phyloP scores from a whole-genome alignment of 2,113 vertebrate species.

The Melanerpes formicivorus region DNA sequence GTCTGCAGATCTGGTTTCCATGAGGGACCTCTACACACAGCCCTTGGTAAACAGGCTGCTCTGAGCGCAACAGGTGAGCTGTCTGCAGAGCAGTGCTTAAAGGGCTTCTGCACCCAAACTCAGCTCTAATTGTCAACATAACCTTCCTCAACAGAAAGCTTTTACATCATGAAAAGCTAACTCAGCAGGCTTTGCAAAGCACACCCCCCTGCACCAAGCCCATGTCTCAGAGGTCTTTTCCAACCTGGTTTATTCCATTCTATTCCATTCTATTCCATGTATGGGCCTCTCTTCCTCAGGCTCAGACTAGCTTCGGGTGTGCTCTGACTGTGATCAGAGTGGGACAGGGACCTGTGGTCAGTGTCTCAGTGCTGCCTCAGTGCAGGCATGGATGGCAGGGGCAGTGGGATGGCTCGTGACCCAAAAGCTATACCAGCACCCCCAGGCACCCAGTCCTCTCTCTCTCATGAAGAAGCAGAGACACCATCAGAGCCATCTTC shows the following conservation, averaged over 20 bases:
- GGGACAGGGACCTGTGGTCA: neutral
- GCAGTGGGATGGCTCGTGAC: neutral
- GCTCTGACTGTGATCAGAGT: rapidly evolving
- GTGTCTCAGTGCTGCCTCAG: rapidly evolving
- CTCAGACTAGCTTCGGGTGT: neutral
- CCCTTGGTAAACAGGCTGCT: no score
- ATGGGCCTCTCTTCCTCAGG: neutral
- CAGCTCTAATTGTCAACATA: neutral
- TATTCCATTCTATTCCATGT: no score
- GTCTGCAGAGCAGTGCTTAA: neutral
- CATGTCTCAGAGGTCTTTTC: no score
- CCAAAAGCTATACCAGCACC: rapidly evolving
- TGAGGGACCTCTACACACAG: neutral
- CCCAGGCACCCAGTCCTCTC: neutral
- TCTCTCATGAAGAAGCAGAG: rapidly evolving
- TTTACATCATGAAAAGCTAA: neutral
- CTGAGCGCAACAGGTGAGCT: neutral
- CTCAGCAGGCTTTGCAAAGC: neutral
- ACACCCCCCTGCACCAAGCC: neutral
- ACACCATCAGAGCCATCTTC: neutral
- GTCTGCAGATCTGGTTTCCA: neutral
- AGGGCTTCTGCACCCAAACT: rapidly evolving
- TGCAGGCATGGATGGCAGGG: neutral
- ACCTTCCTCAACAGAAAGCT: neutral
- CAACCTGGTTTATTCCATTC: no score